These are phyloP conservation scores for Busseola fusca DNA, from an alignment of 2,888 invertebrate species.

Conservation along the genomic window DNA sequence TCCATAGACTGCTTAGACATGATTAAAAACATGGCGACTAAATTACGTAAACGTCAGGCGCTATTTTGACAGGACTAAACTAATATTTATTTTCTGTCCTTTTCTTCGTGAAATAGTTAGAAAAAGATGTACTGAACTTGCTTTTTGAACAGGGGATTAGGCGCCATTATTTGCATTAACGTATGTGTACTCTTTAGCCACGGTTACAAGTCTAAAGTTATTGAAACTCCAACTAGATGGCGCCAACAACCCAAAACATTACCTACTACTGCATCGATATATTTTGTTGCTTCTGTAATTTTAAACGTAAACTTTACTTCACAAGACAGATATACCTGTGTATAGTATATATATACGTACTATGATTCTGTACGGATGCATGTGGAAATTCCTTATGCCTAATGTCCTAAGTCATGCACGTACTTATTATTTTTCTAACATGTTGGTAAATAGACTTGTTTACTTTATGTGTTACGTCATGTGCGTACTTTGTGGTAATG, in stretches of 20 bases:
- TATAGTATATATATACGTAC: background rate
- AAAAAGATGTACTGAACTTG: too few species aligned
- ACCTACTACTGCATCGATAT: conserved; percentile 1
- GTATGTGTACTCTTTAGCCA: background rate
- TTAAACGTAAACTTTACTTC: conserved; percentile 19
- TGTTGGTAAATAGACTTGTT: conserved; percentile 48
- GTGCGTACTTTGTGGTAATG: conserved; percentile 9
- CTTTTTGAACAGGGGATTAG: too few species aligned
- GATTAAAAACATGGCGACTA: too few species aligned
- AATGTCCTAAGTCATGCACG: conserved; percentile 30
- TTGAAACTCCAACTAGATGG: conserved; percentile 35
- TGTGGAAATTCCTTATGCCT: conserved; percentile 26
- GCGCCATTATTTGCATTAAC: background rate
- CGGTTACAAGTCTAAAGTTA: background rate
- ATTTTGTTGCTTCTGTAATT: conserved; percentile 20
- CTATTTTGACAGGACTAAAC: too few species aligned
- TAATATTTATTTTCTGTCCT: too few species aligned
- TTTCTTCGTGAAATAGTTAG: too few species aligned
- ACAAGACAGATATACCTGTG: conserved; percentile 2
- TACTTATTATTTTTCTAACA: conserved; percentile 36
- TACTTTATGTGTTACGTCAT: conserved; percentile 31
- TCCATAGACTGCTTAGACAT: too few species aligned
- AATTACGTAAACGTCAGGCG: too few species aligned
- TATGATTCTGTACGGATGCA: background rate
- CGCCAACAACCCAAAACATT: conserved; percentile 13